Base-by-base conservation (phyloP, 2,888 invertebrate genomes). In the Metacarcinus magister region DNA sequence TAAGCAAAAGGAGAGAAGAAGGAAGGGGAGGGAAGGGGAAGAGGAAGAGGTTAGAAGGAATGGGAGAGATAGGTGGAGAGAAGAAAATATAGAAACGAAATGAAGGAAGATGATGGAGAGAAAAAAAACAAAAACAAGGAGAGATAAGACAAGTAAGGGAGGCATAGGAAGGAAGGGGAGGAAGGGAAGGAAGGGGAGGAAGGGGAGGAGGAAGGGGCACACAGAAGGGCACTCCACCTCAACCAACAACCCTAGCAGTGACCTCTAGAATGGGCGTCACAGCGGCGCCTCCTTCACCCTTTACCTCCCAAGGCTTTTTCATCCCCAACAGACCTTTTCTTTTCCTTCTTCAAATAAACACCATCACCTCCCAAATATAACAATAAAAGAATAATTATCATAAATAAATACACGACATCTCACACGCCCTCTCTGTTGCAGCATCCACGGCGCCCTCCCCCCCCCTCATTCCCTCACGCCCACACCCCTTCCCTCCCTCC, bases 271-370 rank as follows among this genome's bases (percentile, higher is more conserved):
- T 19, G 32, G 0, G 4, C 82, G 82, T 82, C 82, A 82, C 82
- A 32, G 4, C 82, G 82, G 32, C 32, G 82, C 82, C 82, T 32
- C 82, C 82, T 82, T 82, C 82, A 82, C 32, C 82, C 32, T 82
- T 8, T 2, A 28, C 32, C 32, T 7, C 32, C 32, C 1, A 7
- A 0, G 8, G 7, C 8, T 13, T 82, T 32, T 13, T 28, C 82
- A 7, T 28, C 82, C 82, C 10, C 67, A 67, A 1, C 23, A 67
- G 16, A 82, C 82, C 82, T 82, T 82, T 28, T 82, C 82, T 82
- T 82, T 82, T 82, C 82, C 82, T 32, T 82, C 82, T 82, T 28
- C 82, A 82, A 82, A 82, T 82, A 82, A 82, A 82, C 82, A 82
- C 82, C 32, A 82, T 8, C 28, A 32, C 82, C 82, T 82, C 82